Conservation (phyloP, 2,888 invertebrate species). For the Plutella xylostella region DNA sequence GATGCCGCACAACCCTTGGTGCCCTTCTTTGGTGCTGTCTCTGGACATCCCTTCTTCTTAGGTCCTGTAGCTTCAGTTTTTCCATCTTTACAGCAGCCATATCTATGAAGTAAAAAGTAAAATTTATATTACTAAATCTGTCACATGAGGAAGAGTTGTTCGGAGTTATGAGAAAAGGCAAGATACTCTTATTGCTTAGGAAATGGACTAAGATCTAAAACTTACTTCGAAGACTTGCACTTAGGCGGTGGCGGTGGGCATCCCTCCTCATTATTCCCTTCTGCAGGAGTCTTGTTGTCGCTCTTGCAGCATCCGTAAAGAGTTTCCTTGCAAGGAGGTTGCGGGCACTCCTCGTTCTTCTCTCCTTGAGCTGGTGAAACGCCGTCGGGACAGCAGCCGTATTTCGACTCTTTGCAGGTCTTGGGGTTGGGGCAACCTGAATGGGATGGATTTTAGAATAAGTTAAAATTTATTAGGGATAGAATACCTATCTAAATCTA, state of each 20-base stretch:
- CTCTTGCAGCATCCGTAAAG: slow-evolving; percentile 87
- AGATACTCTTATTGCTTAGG: background rate
- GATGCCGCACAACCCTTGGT: slow-evolving; percentile 60
- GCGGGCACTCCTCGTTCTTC: slow-evolving; percentile 80
- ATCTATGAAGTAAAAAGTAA: slow-evolving; percentile 31
- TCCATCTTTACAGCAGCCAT: slow-evolving; percentile 80
- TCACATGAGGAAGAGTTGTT: no score
- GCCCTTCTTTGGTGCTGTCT: slow-evolving; percentile 22
- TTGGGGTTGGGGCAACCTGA: slow-evolving; percentile 76
- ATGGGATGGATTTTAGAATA: slow-evolving; percentile 2
- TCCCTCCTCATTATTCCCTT: slow-evolving; percentile 86
- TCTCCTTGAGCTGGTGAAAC: slow-evolving; percentile 82
- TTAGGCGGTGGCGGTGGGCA: slow-evolving; percentile 78
- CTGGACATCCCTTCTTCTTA: slow-evolving; percentile 62
- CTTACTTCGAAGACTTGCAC: slow-evolving; percentile 69
- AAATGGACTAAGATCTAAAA: slow-evolving; percentile 12
- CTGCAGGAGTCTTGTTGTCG: slow-evolving; percentile 80
- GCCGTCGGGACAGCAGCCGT: slow-evolving; percentile 87
- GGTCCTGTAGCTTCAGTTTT: slow-evolving; percentile 75
- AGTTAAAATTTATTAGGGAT: no score
- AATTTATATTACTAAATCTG: background rate
- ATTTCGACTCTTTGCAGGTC: slow-evolving; percentile 81
- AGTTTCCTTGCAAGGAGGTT: slow-evolving; percentile 77
- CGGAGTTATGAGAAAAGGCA: no score
- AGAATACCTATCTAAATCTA: no score